phyloP scores from a whole-genome alignment of 2,888 invertebrate genomes.

The Lysandra bellargus region DNA sequence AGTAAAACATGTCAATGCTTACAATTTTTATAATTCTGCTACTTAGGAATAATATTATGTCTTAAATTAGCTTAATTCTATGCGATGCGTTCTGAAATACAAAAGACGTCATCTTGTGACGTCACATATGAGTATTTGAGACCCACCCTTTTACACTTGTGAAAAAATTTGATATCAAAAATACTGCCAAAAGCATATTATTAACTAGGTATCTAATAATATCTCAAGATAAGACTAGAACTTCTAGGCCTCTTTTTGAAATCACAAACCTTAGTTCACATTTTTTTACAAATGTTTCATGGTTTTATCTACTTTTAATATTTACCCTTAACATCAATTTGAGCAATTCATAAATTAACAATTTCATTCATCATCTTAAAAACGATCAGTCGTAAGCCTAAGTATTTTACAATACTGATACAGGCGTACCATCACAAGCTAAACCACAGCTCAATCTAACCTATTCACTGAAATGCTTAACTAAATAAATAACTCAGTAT shows the following conservation, averaged over 20 bases:
- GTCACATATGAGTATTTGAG: background rate
- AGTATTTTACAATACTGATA: background rate
- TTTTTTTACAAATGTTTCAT: background rate
- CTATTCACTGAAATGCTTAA: background rate
- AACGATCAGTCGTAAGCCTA: background rate
- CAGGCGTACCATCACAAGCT: background rate
- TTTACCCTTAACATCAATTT: background rate
- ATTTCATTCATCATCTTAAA: background rate
- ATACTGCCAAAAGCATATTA: slow-evolving; percentile 9
- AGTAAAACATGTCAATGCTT: background rate
- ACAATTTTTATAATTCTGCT: background rate
- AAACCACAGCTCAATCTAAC: background rate
- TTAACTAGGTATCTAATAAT: background rate
- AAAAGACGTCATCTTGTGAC: background rate
- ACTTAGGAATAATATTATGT: background rate
- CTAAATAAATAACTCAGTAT: slow-evolving; percentile 6
- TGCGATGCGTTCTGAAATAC: background rate
- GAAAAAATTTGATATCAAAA: slow-evolving; percentile 5
- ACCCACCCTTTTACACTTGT: background rate
- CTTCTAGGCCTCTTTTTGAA: slow-evolving; percentile 7
- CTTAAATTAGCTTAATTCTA: background rate
- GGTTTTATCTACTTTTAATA: background rate
- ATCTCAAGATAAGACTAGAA: slow-evolving; percentile 2
- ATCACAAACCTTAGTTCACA: slow-evolving; percentile 5
- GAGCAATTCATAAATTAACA: background rate